These are phyloP conservation scores for Acromyrmex heyeri DNA, from an alignment of 1,140 invertebrate species.

Conservation along the genomic window DNA sequence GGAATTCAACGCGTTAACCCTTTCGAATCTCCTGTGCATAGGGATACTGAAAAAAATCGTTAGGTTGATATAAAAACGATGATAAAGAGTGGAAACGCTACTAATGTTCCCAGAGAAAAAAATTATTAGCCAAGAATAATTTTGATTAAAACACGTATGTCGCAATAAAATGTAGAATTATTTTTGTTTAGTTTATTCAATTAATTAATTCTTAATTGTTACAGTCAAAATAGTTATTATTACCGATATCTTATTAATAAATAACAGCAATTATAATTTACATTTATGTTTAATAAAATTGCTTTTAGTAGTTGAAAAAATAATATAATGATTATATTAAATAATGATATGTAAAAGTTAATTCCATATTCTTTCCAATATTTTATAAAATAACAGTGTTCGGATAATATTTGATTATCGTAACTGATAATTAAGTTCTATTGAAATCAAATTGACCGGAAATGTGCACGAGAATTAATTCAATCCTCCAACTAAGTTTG, in stretches of 20 bases:
- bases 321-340: slow-evolving; percentile 1
- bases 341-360: neutral
- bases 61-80: neutral
- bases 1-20: slow-evolving; percentile 37
- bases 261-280: slow-evolving; percentile 10
- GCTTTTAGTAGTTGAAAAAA: neutral
- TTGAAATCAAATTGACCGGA: slow-evolving; percentile 25
- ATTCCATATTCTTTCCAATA: neutral
- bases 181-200: neutral
- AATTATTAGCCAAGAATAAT: neutral
- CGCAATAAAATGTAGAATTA: neutral
- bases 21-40: neutral
- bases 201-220: neutral
- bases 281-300: neutral
- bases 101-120: neutral
- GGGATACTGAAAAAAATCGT: slow-evolving; percentile 24
- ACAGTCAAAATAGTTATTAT: neutral
- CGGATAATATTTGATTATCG: neutral
- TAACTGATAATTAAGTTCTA: slow-evolving; percentile 6
- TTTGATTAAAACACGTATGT: neutral
- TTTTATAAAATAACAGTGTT: neutral
- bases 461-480: slow-evolving; percentile 32
- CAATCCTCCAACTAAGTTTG: slow-evolving; percentile 27
- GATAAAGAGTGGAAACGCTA: neutral
- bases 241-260: neutral